phyloP scores from a whole-genome alignment of 1,140 invertebrate species.

The Cyclina sinensis region DNA sequence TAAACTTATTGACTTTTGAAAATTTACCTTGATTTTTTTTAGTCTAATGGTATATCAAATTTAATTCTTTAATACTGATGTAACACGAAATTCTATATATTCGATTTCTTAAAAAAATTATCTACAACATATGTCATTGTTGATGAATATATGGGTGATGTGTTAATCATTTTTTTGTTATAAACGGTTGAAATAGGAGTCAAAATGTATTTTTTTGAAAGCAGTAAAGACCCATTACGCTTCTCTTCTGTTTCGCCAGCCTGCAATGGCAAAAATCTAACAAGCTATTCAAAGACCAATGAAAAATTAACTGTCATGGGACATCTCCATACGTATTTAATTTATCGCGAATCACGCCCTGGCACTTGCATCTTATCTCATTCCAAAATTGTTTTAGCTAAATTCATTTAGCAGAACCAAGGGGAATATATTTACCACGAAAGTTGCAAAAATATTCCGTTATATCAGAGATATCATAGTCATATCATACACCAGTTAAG shows the following conservation, averaged over 20 bases:
- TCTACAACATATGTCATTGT: no score
- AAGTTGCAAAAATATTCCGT: conserved; percentile 40
- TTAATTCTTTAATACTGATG: no score
- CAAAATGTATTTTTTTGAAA: no score
- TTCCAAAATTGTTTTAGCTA: conserved; percentile 49
- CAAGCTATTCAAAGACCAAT: conserved; percentile 1
- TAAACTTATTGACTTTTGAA: conserved; percentile 27
- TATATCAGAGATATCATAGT: conserved; percentile 40
- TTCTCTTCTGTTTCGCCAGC: no score
- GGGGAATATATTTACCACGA: conserved; percentile 50
- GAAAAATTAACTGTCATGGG: conserved; percentile 26
- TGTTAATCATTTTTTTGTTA: no score
- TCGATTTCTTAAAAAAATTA: no score
- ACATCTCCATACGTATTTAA: conserved; percentile 32
- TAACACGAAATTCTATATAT: no score
- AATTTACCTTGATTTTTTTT: not conserved
- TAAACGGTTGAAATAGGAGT: no score
- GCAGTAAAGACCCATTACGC: no score
- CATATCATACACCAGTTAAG: conserved; percentile 41
- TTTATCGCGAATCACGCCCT: conserved; percentile 9
- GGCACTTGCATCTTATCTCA: conserved; percentile 60
- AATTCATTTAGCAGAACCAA: conserved; percentile 45
- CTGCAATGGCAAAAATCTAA: not conserved
- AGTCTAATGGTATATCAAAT: no score
- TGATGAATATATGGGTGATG: no score